Evolutionary conservation across 1,140 invertebrate genomes (phyloP).

Genomic region (Drosophila kanapiae): DNA sequence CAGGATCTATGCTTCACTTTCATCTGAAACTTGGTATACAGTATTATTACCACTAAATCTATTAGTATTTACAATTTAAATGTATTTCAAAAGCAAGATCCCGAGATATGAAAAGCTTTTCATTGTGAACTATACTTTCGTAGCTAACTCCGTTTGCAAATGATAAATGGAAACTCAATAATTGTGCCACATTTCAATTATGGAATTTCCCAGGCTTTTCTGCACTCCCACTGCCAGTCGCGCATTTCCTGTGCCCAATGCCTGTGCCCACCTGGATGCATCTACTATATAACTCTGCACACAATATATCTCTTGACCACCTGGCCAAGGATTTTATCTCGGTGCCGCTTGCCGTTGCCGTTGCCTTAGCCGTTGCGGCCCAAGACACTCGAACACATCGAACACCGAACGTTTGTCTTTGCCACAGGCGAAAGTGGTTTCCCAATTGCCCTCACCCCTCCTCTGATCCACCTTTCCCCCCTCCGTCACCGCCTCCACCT

Average conservation of each 20-base stretch:
- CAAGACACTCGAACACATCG: slow-evolving; percentile 37
- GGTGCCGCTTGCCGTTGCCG: slow-evolving; percentile 4
- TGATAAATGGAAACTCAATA: slow-evolving; percentile 8
- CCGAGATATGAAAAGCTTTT: not conserved
- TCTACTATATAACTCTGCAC: slow-evolving; percentile 43
- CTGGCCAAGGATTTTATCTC: slow-evolving; percentile 51
- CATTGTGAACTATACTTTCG: not conserved
- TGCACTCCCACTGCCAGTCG: slow-evolving; percentile 7
- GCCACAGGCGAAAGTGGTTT: slow-evolving; percentile 68
- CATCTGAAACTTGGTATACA: too few species aligned
- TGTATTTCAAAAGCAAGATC: not conserved
- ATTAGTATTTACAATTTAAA: too few species aligned
- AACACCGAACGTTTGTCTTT: slow-evolving; percentile 31
- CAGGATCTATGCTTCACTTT: too few species aligned
- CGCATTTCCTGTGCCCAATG: slow-evolving; percentile 15
- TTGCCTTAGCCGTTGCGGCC: not conserved
- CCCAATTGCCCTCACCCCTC: slow-evolving; percentile 26
- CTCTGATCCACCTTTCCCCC: not conserved
- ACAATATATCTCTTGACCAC: slow-evolving; percentile 48
- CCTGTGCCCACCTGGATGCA: slow-evolving; percentile 47
- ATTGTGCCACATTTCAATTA: slow-evolving; percentile 33
- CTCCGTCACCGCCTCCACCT: not conserved
- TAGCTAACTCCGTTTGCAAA: not conserved
- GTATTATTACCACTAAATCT: not conserved
- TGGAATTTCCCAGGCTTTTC: slow-evolving; percentile 29